Conservation (phyloP, 2,113 vertebrate species). For the Oncorhynchus clarkii region DNA sequence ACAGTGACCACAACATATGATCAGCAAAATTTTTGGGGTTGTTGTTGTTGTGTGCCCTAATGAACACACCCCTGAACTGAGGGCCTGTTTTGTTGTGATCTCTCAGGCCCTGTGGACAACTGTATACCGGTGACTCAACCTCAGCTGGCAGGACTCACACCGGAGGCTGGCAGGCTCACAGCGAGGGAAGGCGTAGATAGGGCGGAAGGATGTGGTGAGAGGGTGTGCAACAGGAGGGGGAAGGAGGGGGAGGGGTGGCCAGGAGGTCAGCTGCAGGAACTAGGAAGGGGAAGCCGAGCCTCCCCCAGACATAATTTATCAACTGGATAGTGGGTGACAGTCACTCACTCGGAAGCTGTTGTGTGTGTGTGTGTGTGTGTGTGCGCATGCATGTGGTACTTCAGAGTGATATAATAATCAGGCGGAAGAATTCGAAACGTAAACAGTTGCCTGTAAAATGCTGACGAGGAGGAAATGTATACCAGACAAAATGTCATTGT, state of each 20-base stretch:
- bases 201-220: conserved; percentile 71
- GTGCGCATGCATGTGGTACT: background rate
- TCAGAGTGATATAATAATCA: background rate
- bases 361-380: background rate
- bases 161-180: conserved; percentile 58
- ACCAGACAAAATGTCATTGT: background rate
- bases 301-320: conserved; percentile 41
- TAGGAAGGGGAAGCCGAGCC: conserved; percentile 49
- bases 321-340: background rate
- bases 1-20: too few relatives aligned
- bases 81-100: conserved; percentile 32
- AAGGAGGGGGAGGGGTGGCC: conserved; percentile 47
- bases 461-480: background rate
- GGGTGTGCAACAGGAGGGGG: conserved; percentile 57
- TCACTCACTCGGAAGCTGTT: conserved; percentile 33
- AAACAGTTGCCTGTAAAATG: background rate
- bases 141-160: conserved; percentile 61
- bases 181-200: background rate
- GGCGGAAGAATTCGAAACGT: background rate
- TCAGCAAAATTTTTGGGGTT: background rate
- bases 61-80: conserved; percentile 5
- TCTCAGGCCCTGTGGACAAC: conserved; percentile 40
- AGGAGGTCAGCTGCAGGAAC: conserved; percentile 72
- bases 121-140: conserved; percentile 71
- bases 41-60: conserved; percentile 22